Base-by-base conservation (phyloP, 2,888 invertebrate genomes). In the Hydraecia micacea region DNA sequence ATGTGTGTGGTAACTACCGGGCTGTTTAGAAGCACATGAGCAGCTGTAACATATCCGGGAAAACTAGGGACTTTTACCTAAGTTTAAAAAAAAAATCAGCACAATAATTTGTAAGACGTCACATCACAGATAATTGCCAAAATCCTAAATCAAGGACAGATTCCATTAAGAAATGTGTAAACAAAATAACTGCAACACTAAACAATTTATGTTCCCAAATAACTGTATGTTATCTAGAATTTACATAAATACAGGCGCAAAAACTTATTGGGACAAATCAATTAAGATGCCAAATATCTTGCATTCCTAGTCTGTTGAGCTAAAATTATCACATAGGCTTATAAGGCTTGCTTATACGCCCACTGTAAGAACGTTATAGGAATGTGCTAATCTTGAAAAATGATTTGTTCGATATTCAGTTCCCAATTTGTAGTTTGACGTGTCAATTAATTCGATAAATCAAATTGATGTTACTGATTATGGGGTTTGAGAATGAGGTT, bases 381-480 rank as follows among this genome's bases (percentile, higher is more conserved):
- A 73, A 58, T 67, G 70, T 73, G 65, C 71, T 68, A 76, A 79
- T 86, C 63, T 55, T 65, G 63, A 73, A 75, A 79, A 79, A 71
- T 68, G 0, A 74, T 86, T 83, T 73, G 67, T 79, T 73, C 8
- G 42, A 46, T 42, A 21, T 42, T 82, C 42, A 68, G 52, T 39
- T 78, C 79, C 75, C 18, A 79, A 79, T 83, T 84, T 73, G 83
- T 75, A 60, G 3, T 21, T 73, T 70, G n/a, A 79, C 3, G 66
- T 79, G 73, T 84, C 69, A 69, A 82, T 84, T 69, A 65, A 70
- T 62, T 75, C 28, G 36, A 73, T 86, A 73, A 83, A 86, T 79
- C 63, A 73, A 69, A 72, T 75, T 63, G n/a, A 39, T 70, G 18
- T 5, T 42, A 5, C 6, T 66, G 11, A 36, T 73, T 67, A 75